Conservation (phyloP, 1,140 invertebrate species). For the Habropoda laboriosa region DNA sequence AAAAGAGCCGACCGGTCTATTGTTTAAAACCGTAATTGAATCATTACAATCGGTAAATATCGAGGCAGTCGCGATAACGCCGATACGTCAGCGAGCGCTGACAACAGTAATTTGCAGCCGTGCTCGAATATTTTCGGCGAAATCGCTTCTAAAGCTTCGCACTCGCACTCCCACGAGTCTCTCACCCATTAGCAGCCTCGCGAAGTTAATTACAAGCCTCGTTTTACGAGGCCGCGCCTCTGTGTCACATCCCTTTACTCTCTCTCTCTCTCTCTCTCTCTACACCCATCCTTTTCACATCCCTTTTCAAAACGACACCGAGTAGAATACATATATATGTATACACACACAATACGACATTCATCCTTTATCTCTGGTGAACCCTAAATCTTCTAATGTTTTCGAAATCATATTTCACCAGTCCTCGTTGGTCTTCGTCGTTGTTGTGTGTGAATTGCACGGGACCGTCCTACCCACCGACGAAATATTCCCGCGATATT, state of each 20-base stretch:
- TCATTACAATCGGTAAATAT: slow-evolving; percentile 24
- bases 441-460: too few species aligned
- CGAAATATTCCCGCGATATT: slow-evolving; percentile 17
- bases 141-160: slow-evolving; percentile 7
- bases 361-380: not conserved
- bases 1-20: not conserved
- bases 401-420: slow-evolving; percentile 34
- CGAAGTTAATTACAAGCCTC: slow-evolving; percentile 20
- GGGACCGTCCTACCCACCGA: too few species aligned
- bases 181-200: not conserved
- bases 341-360: not conserved
- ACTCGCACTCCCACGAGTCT: not conserved
- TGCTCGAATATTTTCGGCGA: not conserved
- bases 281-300: too few species aligned
- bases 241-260: too few species aligned
- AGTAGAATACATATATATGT: too few species aligned
- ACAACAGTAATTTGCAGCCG: slow-evolving; percentile 5
- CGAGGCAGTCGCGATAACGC: slow-evolving; percentile 2
- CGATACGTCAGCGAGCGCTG: not conserved
- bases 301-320: not conserved
- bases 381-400: slow-evolving; percentile 29
- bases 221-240: not conserved
- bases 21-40: slow-evolving; percentile 29
- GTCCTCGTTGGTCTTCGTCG: slow-evolving; percentile 14
- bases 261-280: too few species aligned